Percentiles rank a stretch among this genome's conserved stretches.
Evolutionary conservation across 2,113 vertebrate species (phyloP).

Genomic region (Myiozetetes cayanensis): DNA sequence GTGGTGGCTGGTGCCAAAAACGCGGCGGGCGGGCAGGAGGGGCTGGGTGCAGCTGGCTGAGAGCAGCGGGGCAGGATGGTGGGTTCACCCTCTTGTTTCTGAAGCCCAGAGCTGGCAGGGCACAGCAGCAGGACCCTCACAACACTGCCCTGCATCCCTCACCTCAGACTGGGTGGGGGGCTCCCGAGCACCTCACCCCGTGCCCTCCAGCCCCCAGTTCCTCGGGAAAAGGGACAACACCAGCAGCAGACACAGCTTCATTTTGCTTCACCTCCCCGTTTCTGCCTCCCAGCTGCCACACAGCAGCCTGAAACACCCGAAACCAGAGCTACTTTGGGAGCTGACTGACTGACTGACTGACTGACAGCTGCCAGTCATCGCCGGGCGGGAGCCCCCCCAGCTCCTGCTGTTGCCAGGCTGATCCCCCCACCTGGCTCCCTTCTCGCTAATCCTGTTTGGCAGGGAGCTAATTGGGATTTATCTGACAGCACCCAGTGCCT

Average conservation of each 20-base stretch:
- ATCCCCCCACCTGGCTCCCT: not conserved
- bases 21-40: not conserved
- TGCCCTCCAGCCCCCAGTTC: not conserved
- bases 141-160: not conserved
- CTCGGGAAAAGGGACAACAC: not conserved
- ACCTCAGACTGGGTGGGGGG: accelerated
- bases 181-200: accelerated
- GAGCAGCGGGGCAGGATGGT: not conserved
- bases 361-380: not conserved
- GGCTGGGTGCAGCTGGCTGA: not conserved
- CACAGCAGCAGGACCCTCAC: accelerated
- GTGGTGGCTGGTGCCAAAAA: not conserved
- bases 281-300: not conserved
- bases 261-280: not conserved
- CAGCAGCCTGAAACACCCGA: not conserved
- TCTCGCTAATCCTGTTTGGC: conserved; percentile 3
- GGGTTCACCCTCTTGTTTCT: not conserved
- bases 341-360: not conserved
- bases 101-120: not conserved
- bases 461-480: conserved; percentile 44
- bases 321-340: not conserved
- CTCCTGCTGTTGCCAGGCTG: not conserved
- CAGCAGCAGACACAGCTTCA: too few relatives aligned
- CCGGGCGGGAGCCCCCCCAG: not conserved
- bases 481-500: conserved; percentile 20